A percentile compares a stretch with the other conserved stretches of the same genome.
Conservation (phyloP, 2,113 vertebrate species). For the Progne subis region DNA sequence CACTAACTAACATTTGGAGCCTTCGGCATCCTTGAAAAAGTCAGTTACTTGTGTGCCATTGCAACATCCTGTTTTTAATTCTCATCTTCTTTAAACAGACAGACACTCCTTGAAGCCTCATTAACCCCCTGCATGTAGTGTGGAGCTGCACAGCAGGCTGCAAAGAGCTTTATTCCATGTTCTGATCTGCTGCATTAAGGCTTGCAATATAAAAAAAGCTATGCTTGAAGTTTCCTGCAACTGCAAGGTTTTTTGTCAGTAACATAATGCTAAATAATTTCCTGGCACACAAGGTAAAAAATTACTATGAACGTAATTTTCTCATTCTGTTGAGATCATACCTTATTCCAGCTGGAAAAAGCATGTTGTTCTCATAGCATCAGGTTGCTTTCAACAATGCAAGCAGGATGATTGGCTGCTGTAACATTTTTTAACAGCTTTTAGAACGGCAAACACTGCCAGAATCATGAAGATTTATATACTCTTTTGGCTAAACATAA, state of each 20-base stretch:
- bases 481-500: background rate
- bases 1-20: background rate
- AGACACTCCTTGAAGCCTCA: constrained; percentile 22
- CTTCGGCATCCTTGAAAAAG: background rate
- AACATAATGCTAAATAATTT: constrained; percentile 22
- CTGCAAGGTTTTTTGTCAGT: background rate
- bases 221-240: background rate
- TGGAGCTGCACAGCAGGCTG: background rate
- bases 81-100: constrained; percentile 19
- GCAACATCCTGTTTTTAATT: background rate
- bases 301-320: background rate
- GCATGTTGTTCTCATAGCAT: background rate
- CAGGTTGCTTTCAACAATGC: background rate
- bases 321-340: constrained; percentile 1
- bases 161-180: background rate
- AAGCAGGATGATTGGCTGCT: background rate
- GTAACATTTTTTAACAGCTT: background rate
- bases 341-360: background rate
- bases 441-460: background rate
- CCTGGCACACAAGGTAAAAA: constrained; percentile 12
- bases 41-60: background rate
- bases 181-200: background rate
- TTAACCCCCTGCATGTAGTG: background rate
- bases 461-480: constrained; percentile 10
- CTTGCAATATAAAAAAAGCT: background rate